phyloP scores from a whole-genome alignment of 1,140 invertebrate genomes.

The Wasmannia auropunctata region DNA sequence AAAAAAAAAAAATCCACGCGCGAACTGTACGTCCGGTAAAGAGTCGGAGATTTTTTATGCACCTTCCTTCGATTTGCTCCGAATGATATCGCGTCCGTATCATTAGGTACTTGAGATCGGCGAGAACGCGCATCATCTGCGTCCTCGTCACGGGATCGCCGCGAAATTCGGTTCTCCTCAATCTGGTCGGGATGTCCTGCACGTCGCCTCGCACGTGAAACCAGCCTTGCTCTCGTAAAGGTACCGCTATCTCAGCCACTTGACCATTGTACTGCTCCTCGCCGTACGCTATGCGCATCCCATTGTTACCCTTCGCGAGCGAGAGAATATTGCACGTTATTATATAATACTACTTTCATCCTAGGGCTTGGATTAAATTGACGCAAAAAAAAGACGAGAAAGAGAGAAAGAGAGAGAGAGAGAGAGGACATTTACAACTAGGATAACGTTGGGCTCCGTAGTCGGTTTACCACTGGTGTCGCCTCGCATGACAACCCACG shows the following conservation, averaged over 20 bases:
- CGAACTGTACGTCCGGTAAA: neutral
- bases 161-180: constrained; percentile 87
- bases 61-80: constrained; percentile 95
- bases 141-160: constrained; percentile 88
- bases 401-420: no score
- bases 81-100: constrained; percentile 97
- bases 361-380: neutral
- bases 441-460: constrained; percentile 93
- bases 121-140: constrained; percentile 94
- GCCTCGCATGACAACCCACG: constrained; percentile 94
- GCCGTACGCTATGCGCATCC: constrained; percentile 90
- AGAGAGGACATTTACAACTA: constrained; percentile 88
- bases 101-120: constrained; percentile 92
- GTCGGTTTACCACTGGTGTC: constrained; percentile 95
- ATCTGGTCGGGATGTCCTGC: constrained; percentile 86
- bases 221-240: constrained; percentile 90
- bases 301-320: constrained; percentile 87
- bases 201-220: constrained; percentile 89
- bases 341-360: neutral
- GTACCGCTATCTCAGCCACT: constrained; percentile 87
- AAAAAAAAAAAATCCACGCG: neutral
- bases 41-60: constrained; percentile 64
- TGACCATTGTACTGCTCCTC: constrained; percentile 87
- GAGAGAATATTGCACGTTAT: constrained; percentile 8
- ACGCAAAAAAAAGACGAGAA: no score